Conservation (phyloP, 2,797 vertebrate genomes). For the Xyrichtys novacula region DNA sequence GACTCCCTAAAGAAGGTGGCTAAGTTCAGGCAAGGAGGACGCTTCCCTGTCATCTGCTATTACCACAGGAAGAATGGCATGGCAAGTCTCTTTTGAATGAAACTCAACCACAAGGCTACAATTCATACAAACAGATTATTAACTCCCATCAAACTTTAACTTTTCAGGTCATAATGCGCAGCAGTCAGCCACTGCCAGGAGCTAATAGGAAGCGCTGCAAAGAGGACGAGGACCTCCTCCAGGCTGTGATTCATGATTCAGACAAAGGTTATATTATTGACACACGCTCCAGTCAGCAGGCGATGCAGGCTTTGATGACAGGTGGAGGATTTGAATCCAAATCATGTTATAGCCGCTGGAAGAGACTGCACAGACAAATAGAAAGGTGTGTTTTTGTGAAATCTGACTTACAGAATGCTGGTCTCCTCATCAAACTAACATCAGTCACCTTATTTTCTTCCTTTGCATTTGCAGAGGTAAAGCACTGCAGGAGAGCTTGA, state of each 20-base stretch:
- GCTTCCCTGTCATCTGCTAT: slow-evolving; percentile 90
- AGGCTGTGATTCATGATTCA: slow-evolving; percentile 74
- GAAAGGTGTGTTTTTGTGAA: slow-evolving; percentile 82
- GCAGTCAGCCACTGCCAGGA: slow-evolving; percentile 88
- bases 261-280: slow-evolving; percentile 87
- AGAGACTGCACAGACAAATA: slow-evolving; percentile 86
- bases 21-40: slow-evolving; percentile 87
- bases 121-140: neutral
- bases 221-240: slow-evolving; percentile 88
- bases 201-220: slow-evolving; percentile 87
- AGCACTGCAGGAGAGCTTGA: slow-evolving; percentile 88
- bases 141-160: neutral
- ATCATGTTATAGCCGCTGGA: slow-evolving; percentile 85
- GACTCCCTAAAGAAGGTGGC: slow-evolving; percentile 78
- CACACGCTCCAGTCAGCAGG: slow-evolving; percentile 86
- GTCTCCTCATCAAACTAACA: neutral
- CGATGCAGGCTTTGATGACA: slow-evolving; percentile 86
- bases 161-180: slow-evolving; percentile 87
- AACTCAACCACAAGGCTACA: accelerated
- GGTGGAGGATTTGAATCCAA: slow-evolving; percentile 89
- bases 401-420: neutral
- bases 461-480: slow-evolving; percentile 81
- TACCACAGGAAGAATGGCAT: slow-evolving; percentile 85
- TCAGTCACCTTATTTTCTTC: neutral
- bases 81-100: slow-evolving; percentile 61